phyloP scores from a whole-genome alignment of 2,113 vertebrate species.

The Apteryx mantelli region DNA sequence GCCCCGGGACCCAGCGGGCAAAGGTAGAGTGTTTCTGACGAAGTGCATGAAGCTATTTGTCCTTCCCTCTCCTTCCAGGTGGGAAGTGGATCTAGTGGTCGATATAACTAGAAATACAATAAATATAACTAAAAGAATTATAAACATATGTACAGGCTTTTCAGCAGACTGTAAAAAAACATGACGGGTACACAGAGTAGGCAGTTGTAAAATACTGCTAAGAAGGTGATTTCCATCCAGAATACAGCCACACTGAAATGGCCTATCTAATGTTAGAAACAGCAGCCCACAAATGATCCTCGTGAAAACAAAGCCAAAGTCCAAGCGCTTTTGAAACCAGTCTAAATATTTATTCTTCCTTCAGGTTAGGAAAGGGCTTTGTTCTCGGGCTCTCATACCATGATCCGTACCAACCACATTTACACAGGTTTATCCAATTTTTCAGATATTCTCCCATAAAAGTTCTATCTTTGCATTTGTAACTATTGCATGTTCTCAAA shows the following conservation, averaged over 20 bases:
- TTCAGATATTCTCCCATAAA: not conserved
- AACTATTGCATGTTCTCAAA: not conserved
- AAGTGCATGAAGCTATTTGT: not conserved
- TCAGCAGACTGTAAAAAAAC: not conserved
- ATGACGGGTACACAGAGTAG: not conserved
- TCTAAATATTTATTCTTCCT: constrained; percentile 15
- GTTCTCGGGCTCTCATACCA: not conserved
- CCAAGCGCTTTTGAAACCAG: not conserved
- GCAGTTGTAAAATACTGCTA: not conserved
- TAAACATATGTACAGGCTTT: not conserved
- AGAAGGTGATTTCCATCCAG: not conserved
- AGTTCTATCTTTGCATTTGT: not conserved
- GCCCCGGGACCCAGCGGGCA: not conserved
- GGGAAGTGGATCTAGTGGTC: not conserved
- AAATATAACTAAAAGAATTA: not conserved
- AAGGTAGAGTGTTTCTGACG: not conserved
- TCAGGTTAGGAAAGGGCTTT: not conserved
- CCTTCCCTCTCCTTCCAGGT: not conserved
- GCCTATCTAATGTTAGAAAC: not conserved
- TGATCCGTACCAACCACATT: not conserved
- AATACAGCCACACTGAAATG: not conserved
- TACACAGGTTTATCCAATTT: not conserved
- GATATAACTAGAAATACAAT: not conserved
- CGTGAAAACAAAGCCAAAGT: not conserved
- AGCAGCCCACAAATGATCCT: not conserved